phyloP scores from a whole-genome alignment of 2,113 vertebrate species.

The Numida meleagris region DNA sequence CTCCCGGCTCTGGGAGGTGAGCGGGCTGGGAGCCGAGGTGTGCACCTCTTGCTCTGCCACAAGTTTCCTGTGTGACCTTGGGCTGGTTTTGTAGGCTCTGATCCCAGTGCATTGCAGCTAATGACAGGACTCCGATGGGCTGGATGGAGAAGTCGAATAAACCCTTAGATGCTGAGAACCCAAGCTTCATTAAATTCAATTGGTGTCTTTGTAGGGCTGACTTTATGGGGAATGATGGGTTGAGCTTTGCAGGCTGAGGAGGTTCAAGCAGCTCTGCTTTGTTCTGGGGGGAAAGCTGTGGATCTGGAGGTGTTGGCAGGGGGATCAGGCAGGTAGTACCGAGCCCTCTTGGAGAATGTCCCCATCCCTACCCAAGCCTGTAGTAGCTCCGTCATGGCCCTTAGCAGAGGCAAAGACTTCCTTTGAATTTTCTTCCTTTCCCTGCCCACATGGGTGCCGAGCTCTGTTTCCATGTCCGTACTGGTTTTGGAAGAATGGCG shows the following conservation, averaged over 20 bases:
- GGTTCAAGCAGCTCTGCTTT: not conserved
- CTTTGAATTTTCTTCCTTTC: not conserved
- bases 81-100: not conserved
- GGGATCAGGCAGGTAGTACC: not conserved
- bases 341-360: accelerated
- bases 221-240: not conserved
- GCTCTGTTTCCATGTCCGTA: accelerated
- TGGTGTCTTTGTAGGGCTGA: not conserved
- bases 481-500: not conserved
- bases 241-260: accelerated
- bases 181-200: not conserved
- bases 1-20: not conserved
- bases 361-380: not conserved
- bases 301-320: not conserved
- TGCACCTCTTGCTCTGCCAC: not conserved
- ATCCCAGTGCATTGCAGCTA: not conserved
- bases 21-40: accelerated
- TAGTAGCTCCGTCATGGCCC: accelerated
- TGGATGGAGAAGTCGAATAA: not conserved
- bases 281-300: not conserved
- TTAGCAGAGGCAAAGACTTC: not conserved
- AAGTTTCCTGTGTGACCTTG: not conserved
- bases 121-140: not conserved
- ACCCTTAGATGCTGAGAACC: not conserved
- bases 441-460: not conserved